Evolutionary conservation across 1,140 invertebrate genomes (phyloP).

Genomic region (Drosophila rufa): DNA sequence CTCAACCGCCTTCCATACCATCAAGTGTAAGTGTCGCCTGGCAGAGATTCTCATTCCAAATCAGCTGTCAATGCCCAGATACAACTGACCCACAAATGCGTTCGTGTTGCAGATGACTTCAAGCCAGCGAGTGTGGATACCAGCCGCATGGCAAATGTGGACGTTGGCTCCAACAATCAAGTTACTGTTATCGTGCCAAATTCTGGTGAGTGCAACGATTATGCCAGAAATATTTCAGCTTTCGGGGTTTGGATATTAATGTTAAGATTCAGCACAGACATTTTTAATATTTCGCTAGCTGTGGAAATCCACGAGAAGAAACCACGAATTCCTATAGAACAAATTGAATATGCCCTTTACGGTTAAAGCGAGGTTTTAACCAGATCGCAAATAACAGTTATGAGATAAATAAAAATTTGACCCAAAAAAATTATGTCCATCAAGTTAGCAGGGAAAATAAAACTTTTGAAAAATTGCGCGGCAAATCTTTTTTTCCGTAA

Average conservation of each 20-base stretch:
- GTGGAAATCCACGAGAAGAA: neutral
- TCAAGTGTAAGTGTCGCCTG: constrained; percentile 90
- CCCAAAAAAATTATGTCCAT: no score
- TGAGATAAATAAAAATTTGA: no score
- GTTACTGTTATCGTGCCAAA: constrained; percentile 97
- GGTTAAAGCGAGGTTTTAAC: no score
- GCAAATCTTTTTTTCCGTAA: no score
- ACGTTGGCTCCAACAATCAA: constrained; percentile 94
- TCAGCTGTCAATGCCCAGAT: neutral
- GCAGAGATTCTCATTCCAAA: no score
- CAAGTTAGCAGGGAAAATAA: no score
- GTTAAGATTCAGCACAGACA: no score
- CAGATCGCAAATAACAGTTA: no score
- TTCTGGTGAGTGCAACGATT: constrained; percentile 87
- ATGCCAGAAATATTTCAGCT: neutral
- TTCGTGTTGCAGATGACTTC: constrained; percentile 94
- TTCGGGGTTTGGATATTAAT: neutral
- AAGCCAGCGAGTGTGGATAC: constrained; percentile 98
- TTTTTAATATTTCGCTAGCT: neutral
- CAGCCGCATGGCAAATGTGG: constrained; percentile 94
- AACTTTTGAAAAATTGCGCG: no score
- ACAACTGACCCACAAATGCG: constrained; percentile 16
- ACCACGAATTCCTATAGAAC: no score
- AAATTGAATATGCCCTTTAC: no score
- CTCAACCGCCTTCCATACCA: constrained; percentile 91